Percentiles rank a stretch among this genome's conserved stretches.
Evolutionary conservation across 2,797 vertebrate species (phyloP).

Genomic region (Bradypodion pumilum): DNA sequence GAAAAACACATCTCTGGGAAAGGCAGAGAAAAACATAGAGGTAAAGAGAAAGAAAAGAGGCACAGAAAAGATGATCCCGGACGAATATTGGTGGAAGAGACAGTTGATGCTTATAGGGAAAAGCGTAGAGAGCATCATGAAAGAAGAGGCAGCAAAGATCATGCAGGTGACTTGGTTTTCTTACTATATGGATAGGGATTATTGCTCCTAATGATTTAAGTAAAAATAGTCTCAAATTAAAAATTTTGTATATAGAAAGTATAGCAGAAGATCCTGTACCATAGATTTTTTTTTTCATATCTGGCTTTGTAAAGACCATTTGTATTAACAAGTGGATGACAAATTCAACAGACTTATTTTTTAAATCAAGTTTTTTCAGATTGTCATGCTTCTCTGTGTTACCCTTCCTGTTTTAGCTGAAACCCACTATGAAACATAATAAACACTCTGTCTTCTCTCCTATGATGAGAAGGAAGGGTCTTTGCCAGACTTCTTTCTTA

Average conservation of each 20-base stretch:
- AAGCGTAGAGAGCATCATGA: slow-evolving; percentile 49
- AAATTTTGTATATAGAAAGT: neutral
- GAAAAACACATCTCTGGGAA: slow-evolving; percentile 52
- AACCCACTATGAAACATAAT: neutral
- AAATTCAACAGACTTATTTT: neutral
- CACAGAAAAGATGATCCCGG: slow-evolving; percentile 51
- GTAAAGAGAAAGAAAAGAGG: slow-evolving; percentile 57
- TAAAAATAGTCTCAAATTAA: slow-evolving; percentile 1
- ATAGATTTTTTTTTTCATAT: neutral
- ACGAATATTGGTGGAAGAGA: slow-evolving; percentile 21
- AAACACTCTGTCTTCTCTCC: neutral
- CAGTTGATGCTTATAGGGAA: slow-evolving; percentile 38
- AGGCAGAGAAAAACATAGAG: slow-evolving; percentile 58
- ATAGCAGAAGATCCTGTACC: too few species aligned
- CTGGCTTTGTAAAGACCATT: neutral
- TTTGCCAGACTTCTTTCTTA: neutral
- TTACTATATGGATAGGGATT: slow-evolving; percentile 12
- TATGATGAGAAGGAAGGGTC: neutral
- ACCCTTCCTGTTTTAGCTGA: neutral
- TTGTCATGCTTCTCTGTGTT: neutral
- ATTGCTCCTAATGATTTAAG: neutral
- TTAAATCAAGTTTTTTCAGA: slow-evolving; percentile 6
- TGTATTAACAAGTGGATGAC: neutral
- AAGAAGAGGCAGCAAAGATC: slow-evolving; percentile 56
- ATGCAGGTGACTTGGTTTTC: slow-evolving; percentile 57